Evolutionary conservation across 2,888 invertebrate species (phyloP).

Genomic region (Allolobophora icterica): DNA sequence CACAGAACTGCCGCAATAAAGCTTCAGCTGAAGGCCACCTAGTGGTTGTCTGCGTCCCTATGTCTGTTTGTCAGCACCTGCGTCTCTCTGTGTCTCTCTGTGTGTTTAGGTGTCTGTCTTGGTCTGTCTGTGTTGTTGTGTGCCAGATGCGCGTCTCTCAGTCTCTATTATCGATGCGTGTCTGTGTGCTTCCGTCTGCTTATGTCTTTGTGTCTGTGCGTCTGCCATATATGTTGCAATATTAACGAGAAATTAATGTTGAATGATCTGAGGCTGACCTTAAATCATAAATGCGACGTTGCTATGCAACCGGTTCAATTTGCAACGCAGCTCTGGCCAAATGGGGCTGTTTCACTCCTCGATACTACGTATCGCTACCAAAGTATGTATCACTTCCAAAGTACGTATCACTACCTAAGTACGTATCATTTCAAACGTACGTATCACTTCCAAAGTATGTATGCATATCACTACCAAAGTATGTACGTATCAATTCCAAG

Average conservation of each 20-base stretch:
- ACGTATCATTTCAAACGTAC: too few species aligned
- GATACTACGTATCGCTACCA: neutral
- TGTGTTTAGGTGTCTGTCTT: neutral
- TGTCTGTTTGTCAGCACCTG: neutral
- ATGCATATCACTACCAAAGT: too few species aligned
- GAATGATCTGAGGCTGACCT: neutral
- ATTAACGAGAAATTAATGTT: constrained; percentile 17
- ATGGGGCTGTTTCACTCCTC: too few species aligned
- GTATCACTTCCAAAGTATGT: too few species aligned
- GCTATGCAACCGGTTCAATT: too few species aligned
- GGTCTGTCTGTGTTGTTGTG: neutral
- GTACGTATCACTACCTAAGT: too few species aligned
- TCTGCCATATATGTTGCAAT: neutral
- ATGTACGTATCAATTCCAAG: too few species aligned
- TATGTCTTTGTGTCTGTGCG: neutral
- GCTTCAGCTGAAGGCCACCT: neutral
- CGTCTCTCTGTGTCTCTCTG: neutral
- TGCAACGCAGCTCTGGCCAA: too few species aligned
- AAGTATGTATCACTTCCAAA: too few species aligned
- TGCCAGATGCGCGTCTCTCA: neutral
- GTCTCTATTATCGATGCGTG: neutral
- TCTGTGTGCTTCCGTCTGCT: neutral
- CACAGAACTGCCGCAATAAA: neutral
- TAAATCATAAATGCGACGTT: too few species aligned
- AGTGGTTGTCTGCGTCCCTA: neutral